phyloP scores from a whole-genome alignment of 1,140 invertebrate genomes.

The Neodiprion virginianus region DNA sequence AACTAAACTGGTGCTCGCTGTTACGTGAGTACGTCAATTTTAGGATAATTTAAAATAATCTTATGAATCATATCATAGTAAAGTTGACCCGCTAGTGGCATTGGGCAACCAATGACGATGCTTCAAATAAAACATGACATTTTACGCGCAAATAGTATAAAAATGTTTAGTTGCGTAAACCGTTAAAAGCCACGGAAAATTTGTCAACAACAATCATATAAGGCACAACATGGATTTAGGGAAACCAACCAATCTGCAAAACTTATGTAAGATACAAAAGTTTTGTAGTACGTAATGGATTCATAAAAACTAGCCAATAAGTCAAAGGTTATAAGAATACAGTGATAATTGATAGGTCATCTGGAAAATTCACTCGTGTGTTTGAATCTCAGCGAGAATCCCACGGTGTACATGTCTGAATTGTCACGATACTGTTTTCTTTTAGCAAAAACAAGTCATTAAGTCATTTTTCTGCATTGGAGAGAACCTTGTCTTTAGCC shows the following conservation, averaged over 20 bases:
- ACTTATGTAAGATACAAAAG: no score
- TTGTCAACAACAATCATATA: neutral
- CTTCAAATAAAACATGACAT: neutral
- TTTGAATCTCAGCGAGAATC: no score
- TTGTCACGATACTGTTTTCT: neutral
- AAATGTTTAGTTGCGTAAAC: neutral
- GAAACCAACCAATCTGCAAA: no score
- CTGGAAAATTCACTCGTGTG: no score
- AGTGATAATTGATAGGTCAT: no score
- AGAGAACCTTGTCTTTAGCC: slow-evolving; percentile 21
- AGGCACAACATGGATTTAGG: neutral
- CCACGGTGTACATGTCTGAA: neutral
- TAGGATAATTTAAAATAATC: no score
- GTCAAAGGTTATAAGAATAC: no score
- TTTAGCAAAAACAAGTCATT: neutral
- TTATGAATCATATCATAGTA: no score
- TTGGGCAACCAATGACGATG: neutral
- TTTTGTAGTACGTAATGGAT: no score
- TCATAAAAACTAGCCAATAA: no score
- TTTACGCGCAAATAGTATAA: neutral
- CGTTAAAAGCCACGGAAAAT: neutral
- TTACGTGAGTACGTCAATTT: no score
- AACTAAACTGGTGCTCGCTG: no score
- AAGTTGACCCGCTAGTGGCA: neutral
- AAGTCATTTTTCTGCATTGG: neutral